Percentiles rank a stretch among this genome's conserved stretches.
Conservation (phyloP, 2,888 invertebrate species). For the Acanthosoma haemorrhoidale region DNA sequence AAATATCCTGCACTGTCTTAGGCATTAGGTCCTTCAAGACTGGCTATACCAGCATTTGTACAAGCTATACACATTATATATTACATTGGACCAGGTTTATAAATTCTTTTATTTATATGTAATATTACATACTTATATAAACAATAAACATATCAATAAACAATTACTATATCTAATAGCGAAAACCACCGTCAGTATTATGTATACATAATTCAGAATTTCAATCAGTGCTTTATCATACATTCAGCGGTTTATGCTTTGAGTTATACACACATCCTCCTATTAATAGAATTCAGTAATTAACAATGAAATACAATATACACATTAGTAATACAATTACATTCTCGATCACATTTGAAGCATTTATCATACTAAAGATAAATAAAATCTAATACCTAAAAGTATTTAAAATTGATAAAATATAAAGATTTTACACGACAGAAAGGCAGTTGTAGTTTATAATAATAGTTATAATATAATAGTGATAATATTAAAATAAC, state of each 20-base stretch:
- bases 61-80: slow-evolving; percentile 25
- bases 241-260: slow-evolving; percentile 15
- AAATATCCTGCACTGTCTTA: slow-evolving; percentile 26
- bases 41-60: slow-evolving; percentile 4
- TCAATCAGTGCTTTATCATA: slow-evolving; percentile 24
- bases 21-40: slow-evolving; percentile 17
- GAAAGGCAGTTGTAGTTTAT: slow-evolving; percentile 24
- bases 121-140: slow-evolving; percentile 3
- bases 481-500: slow-evolving; percentile 19
- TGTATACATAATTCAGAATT: slow-evolving; percentile 23
- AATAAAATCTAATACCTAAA: slow-evolving; percentile 23
- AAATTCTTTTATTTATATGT: slow-evolving; percentile 16
- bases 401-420: slow-evolving; percentile 23
- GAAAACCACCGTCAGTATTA: slow-evolving; percentile 3
- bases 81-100: slow-evolving; percentile 29
- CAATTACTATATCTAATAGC: slow-evolving; percentile 17
- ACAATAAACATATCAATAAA: slow-evolving; percentile 27
- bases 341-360: slow-evolving; percentile 29
- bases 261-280: slow-evolving; percentile 27
- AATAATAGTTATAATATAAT: slow-evolving; percentile 11
- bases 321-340: slow-evolving; percentile 29
- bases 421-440: slow-evolving; percentile 16
- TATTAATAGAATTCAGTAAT: neutral
- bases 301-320: slow-evolving; percentile 8
- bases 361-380: slow-evolving; percentile 27